Evolutionary conservation across 2,797 vertebrate species (phyloP).

Genomic region (Epinephelus awoara): DNA sequence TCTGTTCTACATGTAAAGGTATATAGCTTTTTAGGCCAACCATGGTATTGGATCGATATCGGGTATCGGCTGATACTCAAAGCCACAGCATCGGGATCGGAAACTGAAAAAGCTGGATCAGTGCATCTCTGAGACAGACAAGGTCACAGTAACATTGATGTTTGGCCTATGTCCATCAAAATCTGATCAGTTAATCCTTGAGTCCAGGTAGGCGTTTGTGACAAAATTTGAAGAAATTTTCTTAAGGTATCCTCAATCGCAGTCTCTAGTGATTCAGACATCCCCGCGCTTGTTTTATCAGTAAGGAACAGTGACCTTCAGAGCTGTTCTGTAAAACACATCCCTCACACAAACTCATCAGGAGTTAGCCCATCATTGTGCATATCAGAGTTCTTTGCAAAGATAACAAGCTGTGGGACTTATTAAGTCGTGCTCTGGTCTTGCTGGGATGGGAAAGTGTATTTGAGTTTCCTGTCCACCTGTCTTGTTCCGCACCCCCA

Average conservation of each 20-base stretch:
- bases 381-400: constrained; percentile 11
- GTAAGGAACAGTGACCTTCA: not conserved
- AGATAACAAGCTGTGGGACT: constrained; percentile 20
- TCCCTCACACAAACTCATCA: not conserved
- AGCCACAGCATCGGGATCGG: too few species aligned
- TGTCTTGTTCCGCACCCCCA: constrained; percentile 23
- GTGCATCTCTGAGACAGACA: too few species aligned
- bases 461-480: constrained; percentile 39
- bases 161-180: too few species aligned
- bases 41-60: too few species aligned
- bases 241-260: not conserved
- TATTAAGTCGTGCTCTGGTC: constrained; percentile 22
- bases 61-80: too few species aligned
- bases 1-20: too few species aligned
- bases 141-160: too few species aligned
- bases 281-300: not conserved
- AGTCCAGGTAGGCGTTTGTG: too few species aligned
- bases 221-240: too few species aligned
- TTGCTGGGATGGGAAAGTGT: constrained; percentile 25
- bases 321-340: not conserved
- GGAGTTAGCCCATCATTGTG: not conserved
- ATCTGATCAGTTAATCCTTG: too few species aligned
- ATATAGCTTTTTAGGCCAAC: too few species aligned
- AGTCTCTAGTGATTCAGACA: not conserved
- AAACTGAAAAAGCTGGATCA: too few species aligned